These are phyloP conservation scores for Triplophysa bombifrons DNA, from an alignment of 2,797 vertebrate species.

Conservation along the genomic window DNA sequence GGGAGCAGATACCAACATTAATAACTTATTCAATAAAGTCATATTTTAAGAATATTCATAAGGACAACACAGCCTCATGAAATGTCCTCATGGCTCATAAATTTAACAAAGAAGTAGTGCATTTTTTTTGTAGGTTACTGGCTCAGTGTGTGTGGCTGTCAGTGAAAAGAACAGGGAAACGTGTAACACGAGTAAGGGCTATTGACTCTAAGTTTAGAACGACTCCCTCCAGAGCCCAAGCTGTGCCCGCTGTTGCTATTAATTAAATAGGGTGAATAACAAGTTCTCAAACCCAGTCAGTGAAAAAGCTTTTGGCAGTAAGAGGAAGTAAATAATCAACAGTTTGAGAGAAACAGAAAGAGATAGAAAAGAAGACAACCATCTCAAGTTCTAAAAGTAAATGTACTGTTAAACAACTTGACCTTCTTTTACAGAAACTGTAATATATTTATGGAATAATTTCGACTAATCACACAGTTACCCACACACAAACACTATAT, in stretches of 20 bases:
- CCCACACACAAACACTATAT: not conserved
- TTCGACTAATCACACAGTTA: not conserved
- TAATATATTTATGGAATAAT: not conserved
- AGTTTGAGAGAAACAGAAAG: not conserved
- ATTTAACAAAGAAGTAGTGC: not conserved
- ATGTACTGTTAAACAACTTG: not conserved
- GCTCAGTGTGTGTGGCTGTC: slow-evolving; percentile 52
- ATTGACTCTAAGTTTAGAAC: slow-evolving; percentile 78
- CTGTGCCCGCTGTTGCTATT: slow-evolving; percentile 19
- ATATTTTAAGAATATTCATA: not conserved
- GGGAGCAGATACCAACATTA: not conserved
- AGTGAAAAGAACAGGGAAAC: slow-evolving; percentile 38
- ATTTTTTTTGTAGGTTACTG: slow-evolving; percentile 42
- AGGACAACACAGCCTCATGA: not conserved
- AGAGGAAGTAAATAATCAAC: not conserved
- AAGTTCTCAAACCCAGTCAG: not conserved
- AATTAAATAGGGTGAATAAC: slow-evolving; percentile 8
- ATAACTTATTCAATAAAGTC: no score
- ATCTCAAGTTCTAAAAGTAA: not conserved
- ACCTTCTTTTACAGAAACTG: not conserved
- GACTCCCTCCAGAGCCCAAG: slow-evolving; percentile 62
- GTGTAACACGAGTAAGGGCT: slow-evolving; percentile 72
- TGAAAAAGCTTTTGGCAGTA: not conserved
- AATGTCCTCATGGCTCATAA: not conserved
- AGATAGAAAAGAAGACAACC: not conserved